Base-by-base conservation (phyloP, 2,888 invertebrate species). In the Agriopis aurantiaria region DNA sequence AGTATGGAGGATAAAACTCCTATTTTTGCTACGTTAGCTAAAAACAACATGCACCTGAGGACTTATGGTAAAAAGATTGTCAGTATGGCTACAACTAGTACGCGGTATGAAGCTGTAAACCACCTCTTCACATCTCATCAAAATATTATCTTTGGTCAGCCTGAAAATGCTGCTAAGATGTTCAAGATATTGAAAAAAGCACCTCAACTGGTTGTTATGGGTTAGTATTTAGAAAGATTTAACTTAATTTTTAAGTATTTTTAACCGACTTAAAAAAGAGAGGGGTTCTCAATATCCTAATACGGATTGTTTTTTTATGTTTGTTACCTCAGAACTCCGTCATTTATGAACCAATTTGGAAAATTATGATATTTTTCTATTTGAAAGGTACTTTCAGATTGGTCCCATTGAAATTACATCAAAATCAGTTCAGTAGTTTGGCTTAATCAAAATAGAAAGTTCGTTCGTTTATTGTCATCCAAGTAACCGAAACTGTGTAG, bases 181-280 rank as follows among this genome's bases (percentile, higher is more conserved):
- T 85, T 97, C 49, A 96, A 96, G 85, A 95, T 96, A 53, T 85
- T 96, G 7, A 97, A 96, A 71, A 97, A 96, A 83, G 95, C 96
- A 73, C 97, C 97, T 0, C 96, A 97, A 83, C 89, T 97, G 80
- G 86, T 96, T 75, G 89, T 98, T 23, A 86, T 98, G 87, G 97
- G 97, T 95, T 88, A 74, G 90, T 86, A 74, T 68, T 55, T 57
- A n/a, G 11, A 14, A 5, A 49, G 14, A 7, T 49, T n/a, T n/a
- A 0, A 49, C 12, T n/a, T 3, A 2, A 0, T 46, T 8, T 14
- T 51, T 8, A 1, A 7, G 23, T 5, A 23, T 33, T 5, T 33
- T 33, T 33, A 23, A 23, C 17, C 17, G 17, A 23, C 17, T 23
- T 23, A 0, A 23, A 23, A 23, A 23, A 23, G 17, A 23, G 17